phyloP scores from a whole-genome alignment of 2,797 vertebrate genomes.

The Rhincodon typus region DNA sequence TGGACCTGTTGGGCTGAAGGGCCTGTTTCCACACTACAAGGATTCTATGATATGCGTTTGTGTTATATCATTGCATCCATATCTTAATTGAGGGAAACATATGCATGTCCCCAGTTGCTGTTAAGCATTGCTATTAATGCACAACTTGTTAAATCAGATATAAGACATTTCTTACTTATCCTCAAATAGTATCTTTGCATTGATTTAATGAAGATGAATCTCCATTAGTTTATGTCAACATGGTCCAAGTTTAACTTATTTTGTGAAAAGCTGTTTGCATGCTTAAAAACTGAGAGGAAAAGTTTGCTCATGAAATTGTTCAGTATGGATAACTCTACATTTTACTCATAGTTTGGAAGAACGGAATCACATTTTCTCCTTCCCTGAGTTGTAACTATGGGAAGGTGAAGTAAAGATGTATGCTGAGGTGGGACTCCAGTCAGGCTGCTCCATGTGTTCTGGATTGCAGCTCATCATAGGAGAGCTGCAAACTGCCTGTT shows the following conservation, averaged over 20 bases:
- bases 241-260: neutral
- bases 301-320: neutral
- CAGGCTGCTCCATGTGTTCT: neutral
- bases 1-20: too few species aligned
- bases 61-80: neutral
- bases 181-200: neutral
- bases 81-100: neutral
- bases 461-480: neutral
- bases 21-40: too few species aligned
- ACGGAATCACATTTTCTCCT: neutral
- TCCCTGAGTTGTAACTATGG: neutral
- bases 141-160: neutral
- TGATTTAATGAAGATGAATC: neutral
- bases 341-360: neutral
- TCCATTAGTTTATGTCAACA: neutral
- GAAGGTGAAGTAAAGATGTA: neutral
- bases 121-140: neutral
- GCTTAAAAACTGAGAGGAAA: neutral
- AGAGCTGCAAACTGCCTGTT: neutral
- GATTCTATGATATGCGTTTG: neutral
- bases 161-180: neutral
- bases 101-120: neutral
- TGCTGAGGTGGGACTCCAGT: neutral
- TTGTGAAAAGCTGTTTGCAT: neutral
- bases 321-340: neutral